A percentile compares a stretch with the other conserved stretches of the same genome.
Conservation (phyloP, 1,140 invertebrate genomes). For the Philopotamus ludificatus region DNA sequence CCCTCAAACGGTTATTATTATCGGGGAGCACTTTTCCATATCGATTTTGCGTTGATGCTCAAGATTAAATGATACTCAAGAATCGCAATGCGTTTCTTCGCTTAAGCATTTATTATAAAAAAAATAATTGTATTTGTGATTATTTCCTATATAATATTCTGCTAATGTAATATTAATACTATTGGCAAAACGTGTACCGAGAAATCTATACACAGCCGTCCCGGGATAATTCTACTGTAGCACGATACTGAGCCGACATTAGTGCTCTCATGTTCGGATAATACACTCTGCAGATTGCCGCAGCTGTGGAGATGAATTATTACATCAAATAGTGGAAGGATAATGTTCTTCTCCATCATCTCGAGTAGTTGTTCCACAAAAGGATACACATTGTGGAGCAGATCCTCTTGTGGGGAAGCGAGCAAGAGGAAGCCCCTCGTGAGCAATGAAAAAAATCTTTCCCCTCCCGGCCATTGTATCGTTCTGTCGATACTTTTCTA, state of each 20-base stretch:
- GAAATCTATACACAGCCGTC: not conserved
- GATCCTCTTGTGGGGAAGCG: not conserved
- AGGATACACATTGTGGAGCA: not conserved
- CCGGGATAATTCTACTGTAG: not conserved
- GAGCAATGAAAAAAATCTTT: not conserved
- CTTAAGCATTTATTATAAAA: too few species aligned
- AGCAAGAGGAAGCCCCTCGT: not conserved
- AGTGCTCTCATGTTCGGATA: constrained; percentile 1
- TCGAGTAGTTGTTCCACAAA: not conserved
- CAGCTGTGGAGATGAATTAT: constrained; percentile 4
- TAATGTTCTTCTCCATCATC: constrained; percentile 5
- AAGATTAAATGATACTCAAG: too few species aligned
- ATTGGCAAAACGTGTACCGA: too few species aligned
- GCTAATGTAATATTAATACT: too few species aligned
- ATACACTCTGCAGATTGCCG: constrained; percentile 13
- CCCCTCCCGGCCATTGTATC: not conserved
- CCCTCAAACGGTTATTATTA: too few species aligned
- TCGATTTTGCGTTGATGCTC: too few species aligned
- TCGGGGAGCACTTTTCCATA: too few species aligned
- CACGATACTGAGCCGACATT: not conserved
- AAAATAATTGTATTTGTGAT: too few species aligned
- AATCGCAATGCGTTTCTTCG: too few species aligned
- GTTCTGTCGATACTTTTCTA: not conserved
- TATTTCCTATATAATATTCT: too few species aligned
- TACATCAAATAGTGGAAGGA: constrained; percentile 7